These are phyloP conservation scores for Camelus bactrianus DNA, from an alignment of 2,113 vertebrate species.

Conservation along the genomic window DNA sequence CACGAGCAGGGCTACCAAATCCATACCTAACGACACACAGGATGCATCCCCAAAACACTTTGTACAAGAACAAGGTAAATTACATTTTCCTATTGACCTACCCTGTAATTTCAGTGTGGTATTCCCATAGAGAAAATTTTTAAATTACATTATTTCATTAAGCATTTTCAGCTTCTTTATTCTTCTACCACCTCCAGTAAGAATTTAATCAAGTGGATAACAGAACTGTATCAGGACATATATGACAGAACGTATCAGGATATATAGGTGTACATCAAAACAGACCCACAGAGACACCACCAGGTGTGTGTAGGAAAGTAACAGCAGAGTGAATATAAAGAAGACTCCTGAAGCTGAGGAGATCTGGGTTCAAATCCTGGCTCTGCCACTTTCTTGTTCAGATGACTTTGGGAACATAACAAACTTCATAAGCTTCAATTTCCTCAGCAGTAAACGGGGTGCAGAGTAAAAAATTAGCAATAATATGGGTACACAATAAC, in stretches of 20 bases:
- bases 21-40: background rate
- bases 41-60: background rate
- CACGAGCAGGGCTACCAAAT: background rate
- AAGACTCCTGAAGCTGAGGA: background rate
- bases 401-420: constrained; percentile 28
- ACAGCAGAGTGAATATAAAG: background rate
- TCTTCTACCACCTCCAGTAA: background rate
- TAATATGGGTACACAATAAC: background rate
- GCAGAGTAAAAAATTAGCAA: background rate
- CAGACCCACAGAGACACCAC: background rate
- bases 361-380: constrained; percentile 12
- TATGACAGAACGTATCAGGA: background rate
- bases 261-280: background rate
- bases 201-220: constrained; percentile 12
- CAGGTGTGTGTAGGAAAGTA: background rate
- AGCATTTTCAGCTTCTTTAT: background rate
- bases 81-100: background rate
- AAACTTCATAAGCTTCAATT: background rate
- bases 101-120: background rate
- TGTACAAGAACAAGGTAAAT: background rate
- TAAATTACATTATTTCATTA: background rate
- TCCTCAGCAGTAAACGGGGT: background rate
- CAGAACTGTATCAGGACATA: background rate
- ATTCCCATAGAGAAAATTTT: background rate
- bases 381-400: background rate